Percentiles rank a stretch among this genome's conserved stretches.
phyloP scores from a whole-genome alignment of 2,113 vertebrate species.

The Strigops habroptila region DNA sequence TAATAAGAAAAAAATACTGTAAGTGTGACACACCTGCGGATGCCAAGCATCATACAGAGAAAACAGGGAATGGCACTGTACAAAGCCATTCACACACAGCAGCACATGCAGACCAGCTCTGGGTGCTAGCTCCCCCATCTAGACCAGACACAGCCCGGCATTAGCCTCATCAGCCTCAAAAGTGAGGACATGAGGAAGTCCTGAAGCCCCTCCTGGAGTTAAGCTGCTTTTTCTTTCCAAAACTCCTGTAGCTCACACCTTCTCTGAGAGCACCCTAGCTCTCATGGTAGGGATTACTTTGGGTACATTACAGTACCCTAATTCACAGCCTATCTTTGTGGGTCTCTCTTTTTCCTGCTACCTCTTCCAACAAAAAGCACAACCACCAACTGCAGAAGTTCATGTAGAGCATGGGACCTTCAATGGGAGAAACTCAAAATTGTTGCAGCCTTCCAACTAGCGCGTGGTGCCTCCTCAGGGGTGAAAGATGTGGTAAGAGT shows the following conservation, averaged over 20 bases:
- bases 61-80: not conserved
- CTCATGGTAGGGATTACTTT: not conserved
- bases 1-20: not conserved
- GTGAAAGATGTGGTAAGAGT: not conserved
- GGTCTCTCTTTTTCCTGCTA: not conserved
- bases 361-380: not conserved
- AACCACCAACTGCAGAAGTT: not conserved
- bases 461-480: accelerated
- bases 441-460: not conserved
- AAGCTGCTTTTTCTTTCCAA: not conserved
- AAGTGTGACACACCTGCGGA: not conserved
- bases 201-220: not conserved
- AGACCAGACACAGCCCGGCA: accelerated
- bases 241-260: not conserved
- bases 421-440: not conserved
- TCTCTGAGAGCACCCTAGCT: not conserved
- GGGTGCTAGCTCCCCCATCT: accelerated
- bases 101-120: not conserved
- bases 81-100: not conserved
- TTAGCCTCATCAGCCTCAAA: accelerated
- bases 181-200: not conserved
- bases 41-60: not conserved
- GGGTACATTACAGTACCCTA: not conserved
- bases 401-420: not conserved
- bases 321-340: not conserved